Evolutionary conservation across 35 echinoderm and acorn worm genomes (phyloP).

Genomic region (Acanthaster planci): DNA sequence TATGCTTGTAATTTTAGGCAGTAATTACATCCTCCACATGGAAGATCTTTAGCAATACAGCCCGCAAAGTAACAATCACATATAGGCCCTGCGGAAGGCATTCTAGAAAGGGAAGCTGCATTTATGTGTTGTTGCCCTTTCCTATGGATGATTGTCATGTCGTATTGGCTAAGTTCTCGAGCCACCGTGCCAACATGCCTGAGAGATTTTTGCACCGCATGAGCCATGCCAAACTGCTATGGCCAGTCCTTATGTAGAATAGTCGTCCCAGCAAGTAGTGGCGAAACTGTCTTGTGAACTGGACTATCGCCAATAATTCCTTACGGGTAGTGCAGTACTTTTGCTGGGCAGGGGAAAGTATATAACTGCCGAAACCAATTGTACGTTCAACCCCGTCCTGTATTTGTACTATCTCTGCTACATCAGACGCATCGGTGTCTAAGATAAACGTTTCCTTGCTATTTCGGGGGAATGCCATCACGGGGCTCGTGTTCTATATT

Average conservation of each 20-base stretch:
- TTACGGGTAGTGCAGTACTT: constrained; percentile 51
- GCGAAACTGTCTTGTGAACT: constrained; percentile 30
- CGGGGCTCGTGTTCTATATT: neutral
- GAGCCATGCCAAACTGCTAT: constrained; percentile 55
- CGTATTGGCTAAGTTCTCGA: constrained; percentile 60
- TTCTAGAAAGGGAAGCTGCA: constrained; percentile 39
- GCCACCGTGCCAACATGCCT: constrained; percentile 47
- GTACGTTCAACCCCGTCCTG: constrained; percentile 38
- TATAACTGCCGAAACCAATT: constrained; percentile 45
- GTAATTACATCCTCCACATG: constrained; percentile 58
- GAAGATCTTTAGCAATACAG: constrained; percentile 20
- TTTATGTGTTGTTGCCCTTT: constrained; percentile 37
- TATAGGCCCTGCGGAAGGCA: neutral
- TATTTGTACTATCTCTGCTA: constrained; percentile 48
- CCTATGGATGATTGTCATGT: constrained; percentile 52
- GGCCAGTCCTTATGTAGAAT: constrained; percentile 50
- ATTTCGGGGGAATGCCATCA: constrained; percentile 15
- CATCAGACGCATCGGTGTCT: constrained; percentile 52
- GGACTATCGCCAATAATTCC: constrained; percentile 50
- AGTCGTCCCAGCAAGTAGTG: constrained; percentile 48
- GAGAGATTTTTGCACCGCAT: constrained; percentile 39
- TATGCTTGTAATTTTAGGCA: constrained; percentile 38
- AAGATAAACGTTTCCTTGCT: constrained; percentile 38
- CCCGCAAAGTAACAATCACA: constrained; percentile 7
- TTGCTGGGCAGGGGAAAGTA: constrained; percentile 35